Evolutionary conservation across 1,140 invertebrate species (phyloP).

Genomic region (Platyura marginata): DNA sequence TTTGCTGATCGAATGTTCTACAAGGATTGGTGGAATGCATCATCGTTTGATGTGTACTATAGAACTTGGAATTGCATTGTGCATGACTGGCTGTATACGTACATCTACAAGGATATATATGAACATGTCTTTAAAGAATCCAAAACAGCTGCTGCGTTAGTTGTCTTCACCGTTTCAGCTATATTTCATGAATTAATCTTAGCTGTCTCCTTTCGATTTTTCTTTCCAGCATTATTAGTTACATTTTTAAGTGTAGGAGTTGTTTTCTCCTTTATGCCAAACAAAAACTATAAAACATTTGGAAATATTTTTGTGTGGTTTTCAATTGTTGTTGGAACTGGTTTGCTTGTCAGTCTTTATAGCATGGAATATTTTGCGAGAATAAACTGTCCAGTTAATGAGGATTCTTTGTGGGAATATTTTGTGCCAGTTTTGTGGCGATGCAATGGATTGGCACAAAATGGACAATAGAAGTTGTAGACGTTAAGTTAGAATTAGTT

Average conservation of each 20-base stretch:
- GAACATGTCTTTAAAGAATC: conserved; percentile 30
- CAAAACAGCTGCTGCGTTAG: conserved; percentile 29
- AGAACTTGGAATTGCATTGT: conserved; percentile 89
- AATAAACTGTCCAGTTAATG: conserved; percentile 45
- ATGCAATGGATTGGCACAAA: conserved; percentile 17
- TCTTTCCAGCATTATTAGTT: conserved; percentile 69
- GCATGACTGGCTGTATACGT: conserved; percentile 84
- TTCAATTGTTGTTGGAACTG: conserved; percentile 53
- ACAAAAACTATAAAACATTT: conserved; percentile 27
- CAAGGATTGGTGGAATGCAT: conserved; percentile 92
- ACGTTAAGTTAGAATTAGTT: too few relatives aligned
- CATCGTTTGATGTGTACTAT: conserved; percentile 63
- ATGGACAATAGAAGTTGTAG: too few relatives aligned
- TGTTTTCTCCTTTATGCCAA: conserved; percentile 33
- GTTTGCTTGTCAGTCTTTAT: conserved; percentile 57
- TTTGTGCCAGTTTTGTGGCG: conserved; percentile 38
- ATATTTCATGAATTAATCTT: conserved; percentile 76
- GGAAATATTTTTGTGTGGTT: conserved; percentile 74
- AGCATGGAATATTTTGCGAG: conserved; percentile 72
- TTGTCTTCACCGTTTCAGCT: conserved; percentile 46
- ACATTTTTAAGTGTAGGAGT: conserved; percentile 42
- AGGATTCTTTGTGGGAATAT: conserved; percentile 25
- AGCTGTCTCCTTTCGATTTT: conserved; percentile 56
- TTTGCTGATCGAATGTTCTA: conserved; percentile 80
- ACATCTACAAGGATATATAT: conserved; percentile 76